These are phyloP conservation scores for Eurystomus glaucurus DNA, from an alignment of 2,797 vertebrate species.

Conservation along the genomic window DNA sequence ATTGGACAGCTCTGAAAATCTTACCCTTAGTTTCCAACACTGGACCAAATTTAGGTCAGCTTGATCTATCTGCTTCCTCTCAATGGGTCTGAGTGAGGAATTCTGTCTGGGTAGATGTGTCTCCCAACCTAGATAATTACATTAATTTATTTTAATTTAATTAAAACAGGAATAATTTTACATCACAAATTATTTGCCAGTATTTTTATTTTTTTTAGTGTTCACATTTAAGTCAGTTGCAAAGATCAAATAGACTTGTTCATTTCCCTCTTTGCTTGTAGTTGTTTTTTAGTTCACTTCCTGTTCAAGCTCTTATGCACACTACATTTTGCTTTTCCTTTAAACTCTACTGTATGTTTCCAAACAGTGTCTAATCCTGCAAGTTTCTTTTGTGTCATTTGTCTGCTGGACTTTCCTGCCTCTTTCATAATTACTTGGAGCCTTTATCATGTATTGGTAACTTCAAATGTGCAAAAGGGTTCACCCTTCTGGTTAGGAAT, in stretches of 20 bases:
- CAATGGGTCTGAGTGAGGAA: background rate
- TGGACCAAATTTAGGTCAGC: conserved; percentile 37
- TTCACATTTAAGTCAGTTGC: background rate
- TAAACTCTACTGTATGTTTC: conserved; percentile 5
- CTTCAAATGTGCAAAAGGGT: background rate
- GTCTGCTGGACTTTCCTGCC: conserved; percentile 1
- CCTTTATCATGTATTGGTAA: background rate
- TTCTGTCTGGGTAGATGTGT: conserved; percentile 13
- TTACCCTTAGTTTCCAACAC: background rate
- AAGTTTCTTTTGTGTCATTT: background rate
- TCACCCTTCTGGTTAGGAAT: background rate
- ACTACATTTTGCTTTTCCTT: background rate
- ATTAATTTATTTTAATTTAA: conserved; percentile 63
- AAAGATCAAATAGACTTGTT: conserved; percentile 66
- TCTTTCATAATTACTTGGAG: conserved; percentile 7
- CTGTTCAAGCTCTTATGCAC: conserved; percentile 5
- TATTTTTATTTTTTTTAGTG: background rate
- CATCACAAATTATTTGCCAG: conserved; percentile 57
- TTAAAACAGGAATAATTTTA: conserved; percentile 63
- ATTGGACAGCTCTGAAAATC: conserved; percentile 9
- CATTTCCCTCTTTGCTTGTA: conserved; percentile 33
- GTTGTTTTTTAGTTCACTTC: conserved; percentile 55
- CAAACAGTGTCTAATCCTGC: background rate
- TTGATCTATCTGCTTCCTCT: background rate
- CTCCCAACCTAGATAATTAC: conserved; percentile 39